phyloP scores from a whole-genome alignment of 2,797 vertebrate species.

The Lutjanus campechanus region DNA sequence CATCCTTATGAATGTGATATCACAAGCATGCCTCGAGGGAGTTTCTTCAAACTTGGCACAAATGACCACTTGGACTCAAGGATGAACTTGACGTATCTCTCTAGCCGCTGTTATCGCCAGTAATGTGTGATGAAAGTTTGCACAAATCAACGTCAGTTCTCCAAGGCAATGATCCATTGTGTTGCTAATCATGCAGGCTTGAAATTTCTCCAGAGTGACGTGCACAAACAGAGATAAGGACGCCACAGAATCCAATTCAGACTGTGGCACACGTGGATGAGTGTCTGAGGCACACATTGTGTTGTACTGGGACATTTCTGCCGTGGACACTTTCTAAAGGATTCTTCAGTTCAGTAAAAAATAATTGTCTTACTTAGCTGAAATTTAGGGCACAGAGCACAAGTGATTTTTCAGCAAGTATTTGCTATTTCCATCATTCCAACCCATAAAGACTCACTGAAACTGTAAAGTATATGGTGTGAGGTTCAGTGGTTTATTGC shows the following conservation, averaged over 20 bases:
- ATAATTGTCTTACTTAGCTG: not conserved
- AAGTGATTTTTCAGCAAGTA: not conserved
- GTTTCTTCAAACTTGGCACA: too few relatives aligned
- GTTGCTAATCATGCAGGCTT: slow-evolving; percentile 15
- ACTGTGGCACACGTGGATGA: not conserved
- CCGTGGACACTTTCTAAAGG: not conserved
- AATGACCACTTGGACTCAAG: too few relatives aligned
- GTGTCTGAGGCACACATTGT: too few relatives aligned
- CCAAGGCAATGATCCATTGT: slow-evolving; percentile 34
- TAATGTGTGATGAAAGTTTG: slow-evolving; percentile 27
- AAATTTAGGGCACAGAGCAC: not conserved
- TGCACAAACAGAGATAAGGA: slow-evolving; percentile 22
- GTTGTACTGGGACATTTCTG: not conserved
- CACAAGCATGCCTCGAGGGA: too few relatives aligned
- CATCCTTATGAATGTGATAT: too few relatives aligned
- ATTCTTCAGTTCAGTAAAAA: not conserved
- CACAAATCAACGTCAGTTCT: slow-evolving; percentile 37
- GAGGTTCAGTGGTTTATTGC: slow-evolving; percentile 3
- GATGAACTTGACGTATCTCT: slow-evolving; percentile 16
- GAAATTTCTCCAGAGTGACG: slow-evolving; percentile 8
- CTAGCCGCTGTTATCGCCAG: slow-evolving; percentile 14
- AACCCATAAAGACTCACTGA: slow-evolving; percentile 7
- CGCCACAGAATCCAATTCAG: slow-evolving; percentile 7
- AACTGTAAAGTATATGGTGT: not conserved
- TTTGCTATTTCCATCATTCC: not conserved